Evolutionary conservation across 2,113 vertebrate species (phyloP).

Genomic region (Empidonax traillii): DNA sequence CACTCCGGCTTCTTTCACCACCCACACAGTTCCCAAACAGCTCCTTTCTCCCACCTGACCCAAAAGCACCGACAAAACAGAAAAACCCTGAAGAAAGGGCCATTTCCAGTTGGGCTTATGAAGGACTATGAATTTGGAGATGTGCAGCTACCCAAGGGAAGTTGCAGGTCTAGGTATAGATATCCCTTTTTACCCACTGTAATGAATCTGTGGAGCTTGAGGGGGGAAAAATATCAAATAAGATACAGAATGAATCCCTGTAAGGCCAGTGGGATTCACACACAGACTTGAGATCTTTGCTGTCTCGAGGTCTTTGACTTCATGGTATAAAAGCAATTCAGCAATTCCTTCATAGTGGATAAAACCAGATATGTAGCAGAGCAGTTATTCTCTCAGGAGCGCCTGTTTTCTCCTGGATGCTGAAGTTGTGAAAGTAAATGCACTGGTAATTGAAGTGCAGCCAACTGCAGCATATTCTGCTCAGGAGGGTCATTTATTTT

Average conservation of each 20-base stretch:
- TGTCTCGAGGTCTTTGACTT: background rate
- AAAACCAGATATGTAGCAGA: background rate
- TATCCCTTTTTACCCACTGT: background rate
- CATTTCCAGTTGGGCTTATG: background rate
- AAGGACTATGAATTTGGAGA: background rate
- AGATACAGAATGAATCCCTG: background rate
- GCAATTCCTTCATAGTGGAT: background rate
- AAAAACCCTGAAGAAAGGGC: background rate
- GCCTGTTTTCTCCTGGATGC: background rate
- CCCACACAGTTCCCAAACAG: constrained; percentile 11
- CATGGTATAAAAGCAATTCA: background rate
- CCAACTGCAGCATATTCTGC: background rate
- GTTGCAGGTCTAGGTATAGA: background rate
- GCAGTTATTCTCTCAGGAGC: background rate
- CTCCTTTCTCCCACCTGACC: background rate
- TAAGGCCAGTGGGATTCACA: background rate
- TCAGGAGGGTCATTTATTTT: background rate
- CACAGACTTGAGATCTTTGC: background rate
- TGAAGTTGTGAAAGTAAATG: background rate
- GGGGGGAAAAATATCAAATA: background rate
- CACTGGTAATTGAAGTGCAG: background rate
- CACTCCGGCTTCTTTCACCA: background rate
- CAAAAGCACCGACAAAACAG: background rate
- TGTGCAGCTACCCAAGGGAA: background rate
- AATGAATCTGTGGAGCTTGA: background rate